phyloP scores from a whole-genome alignment of 2,797 vertebrate genomes.

The Leuciscus waleckii region DNA sequence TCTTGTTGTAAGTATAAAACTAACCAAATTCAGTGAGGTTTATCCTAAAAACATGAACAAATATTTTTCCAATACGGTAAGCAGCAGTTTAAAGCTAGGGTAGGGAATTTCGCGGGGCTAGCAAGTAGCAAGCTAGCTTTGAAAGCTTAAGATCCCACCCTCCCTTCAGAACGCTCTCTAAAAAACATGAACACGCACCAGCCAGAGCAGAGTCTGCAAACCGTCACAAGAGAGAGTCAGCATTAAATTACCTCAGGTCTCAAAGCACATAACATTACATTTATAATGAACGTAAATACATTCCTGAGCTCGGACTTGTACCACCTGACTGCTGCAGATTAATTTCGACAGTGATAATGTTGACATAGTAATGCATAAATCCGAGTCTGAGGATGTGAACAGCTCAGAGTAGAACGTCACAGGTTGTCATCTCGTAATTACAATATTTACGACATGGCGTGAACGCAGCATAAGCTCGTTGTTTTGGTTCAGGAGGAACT shows the following conservation, averaged over 20 bases:
- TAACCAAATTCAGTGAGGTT: not conserved
- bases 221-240: not conserved
- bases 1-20: not conserved
- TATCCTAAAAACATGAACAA: not conserved
- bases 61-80: not conserved
- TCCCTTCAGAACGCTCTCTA: fast-evolving
- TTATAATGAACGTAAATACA: not conserved
- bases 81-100: not conserved
- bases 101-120: not conserved
- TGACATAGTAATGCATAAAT: not conserved
- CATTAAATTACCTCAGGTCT: not conserved
- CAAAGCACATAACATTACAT: not conserved
- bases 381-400: not conserved
- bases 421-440: not conserved
- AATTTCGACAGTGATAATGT: not conserved
- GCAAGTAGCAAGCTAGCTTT: not conserved
- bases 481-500: not conserved
- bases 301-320: not conserved
- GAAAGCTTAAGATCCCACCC: not conserved
- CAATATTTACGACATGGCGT: not conserved
- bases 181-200: not conserved
- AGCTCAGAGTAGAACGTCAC: not conserved
- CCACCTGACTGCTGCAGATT: not conserved
- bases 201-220: not conserved
- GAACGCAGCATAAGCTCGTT: not conserved